Percentiles rank a stretch among this genome's conserved stretches.
Conservation (phyloP, 2,113 vertebrate genomes). For the Apaloderma vittatum region DNA sequence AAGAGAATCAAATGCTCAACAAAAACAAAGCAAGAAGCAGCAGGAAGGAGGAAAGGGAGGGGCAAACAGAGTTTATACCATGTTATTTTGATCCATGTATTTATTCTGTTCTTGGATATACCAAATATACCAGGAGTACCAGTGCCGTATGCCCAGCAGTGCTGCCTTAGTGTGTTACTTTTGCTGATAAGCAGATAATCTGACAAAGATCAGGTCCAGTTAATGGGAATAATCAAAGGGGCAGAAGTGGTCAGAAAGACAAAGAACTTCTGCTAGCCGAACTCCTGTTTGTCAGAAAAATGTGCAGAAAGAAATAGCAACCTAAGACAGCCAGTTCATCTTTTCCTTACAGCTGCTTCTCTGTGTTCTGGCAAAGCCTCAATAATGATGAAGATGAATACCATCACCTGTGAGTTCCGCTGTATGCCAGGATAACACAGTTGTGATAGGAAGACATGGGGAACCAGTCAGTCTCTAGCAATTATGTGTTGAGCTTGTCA, state of each 20-base stretch:
- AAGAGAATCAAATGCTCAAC: not conserved
- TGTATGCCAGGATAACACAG: not conserved
- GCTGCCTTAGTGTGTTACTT: not conserved
- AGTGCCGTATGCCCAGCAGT: not conserved
- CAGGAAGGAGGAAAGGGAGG: not conserved
- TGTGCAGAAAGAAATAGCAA: not conserved
- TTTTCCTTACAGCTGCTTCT: not conserved
- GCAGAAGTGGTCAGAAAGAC: not conserved
- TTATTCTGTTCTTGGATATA: not conserved
- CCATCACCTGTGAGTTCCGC: not conserved
- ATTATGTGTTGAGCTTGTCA: not conserved
- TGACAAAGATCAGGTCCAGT: not conserved
- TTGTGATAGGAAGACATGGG: not conserved
- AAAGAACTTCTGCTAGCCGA: not conserved
- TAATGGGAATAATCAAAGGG: not conserved
- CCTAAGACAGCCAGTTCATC: not conserved
- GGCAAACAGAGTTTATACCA: not conserved
- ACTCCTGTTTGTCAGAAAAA: not conserved
- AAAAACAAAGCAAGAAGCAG: not conserved
- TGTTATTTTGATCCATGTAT: not conserved
- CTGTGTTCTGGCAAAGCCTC: not conserved
- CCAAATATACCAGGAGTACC: not conserved
- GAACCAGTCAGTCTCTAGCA: not conserved
- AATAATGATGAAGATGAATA: not conserved
- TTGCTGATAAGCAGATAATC: not conserved